A percentile compares a stretch with the other conserved stretches of the same genome.
Conservation (phyloP, 1,140 invertebrate genomes). For the Conopomorpha cramerella region DNA sequence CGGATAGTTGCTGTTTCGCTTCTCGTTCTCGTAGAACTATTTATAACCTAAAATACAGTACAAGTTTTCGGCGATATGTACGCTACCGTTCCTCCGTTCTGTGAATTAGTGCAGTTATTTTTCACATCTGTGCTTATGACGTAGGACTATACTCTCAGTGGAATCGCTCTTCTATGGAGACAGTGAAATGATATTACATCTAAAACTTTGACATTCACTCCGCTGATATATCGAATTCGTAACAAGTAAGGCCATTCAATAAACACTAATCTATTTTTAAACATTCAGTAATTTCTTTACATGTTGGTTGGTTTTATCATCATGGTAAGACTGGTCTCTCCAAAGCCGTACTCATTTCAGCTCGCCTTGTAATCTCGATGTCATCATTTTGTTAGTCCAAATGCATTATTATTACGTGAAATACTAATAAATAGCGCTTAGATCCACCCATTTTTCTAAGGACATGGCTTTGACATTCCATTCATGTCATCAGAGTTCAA, state of each 20-base stretch:
- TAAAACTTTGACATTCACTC: conserved; percentile 60
- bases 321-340: conserved; percentile 48
- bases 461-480: conserved; percentile 60
- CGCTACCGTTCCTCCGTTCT: conserved; percentile 52
- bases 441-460: too few species aligned
- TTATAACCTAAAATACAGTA: conserved; percentile 62
- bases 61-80: conserved; percentile 61
- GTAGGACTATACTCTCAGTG: conserved; percentile 37
- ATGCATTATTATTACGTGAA: too few species aligned
- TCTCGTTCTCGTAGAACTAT: conserved; percentile 59
- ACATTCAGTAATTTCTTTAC: conserved; percentile 58
- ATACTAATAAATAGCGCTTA: too few species aligned
- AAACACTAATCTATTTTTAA: conserved; percentile 62
- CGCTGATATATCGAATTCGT: conserved; percentile 58
- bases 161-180: conserved; percentile 42
- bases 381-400: too few species aligned
- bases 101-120: conserved; percentile 54
- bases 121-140: conserved; percentile 53
- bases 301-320: conserved; percentile 49
- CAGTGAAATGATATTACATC: conserved; percentile 58
- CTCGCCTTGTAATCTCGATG: too few species aligned
- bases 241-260: conserved; percentile 60
- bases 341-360: too few species aligned
- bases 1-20: conserved; percentile 50
- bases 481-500: conserved; percentile 53